Base-by-base conservation (phyloP, 2,113 vertebrate species). In the Chaetorhynchus papuensis region DNA sequence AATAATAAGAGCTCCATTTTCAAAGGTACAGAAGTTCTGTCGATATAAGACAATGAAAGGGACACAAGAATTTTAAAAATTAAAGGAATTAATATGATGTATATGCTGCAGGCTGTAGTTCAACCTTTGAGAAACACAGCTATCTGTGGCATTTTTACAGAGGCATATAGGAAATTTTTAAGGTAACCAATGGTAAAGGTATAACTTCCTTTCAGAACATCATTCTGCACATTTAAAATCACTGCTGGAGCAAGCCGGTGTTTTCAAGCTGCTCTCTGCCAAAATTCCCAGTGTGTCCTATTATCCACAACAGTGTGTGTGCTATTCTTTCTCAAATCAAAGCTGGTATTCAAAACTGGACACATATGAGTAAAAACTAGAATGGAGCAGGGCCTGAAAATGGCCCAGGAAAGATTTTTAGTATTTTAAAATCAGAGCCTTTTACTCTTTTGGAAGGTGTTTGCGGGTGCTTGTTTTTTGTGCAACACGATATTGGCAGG, bases 201-300 rank as follows among this genome's bases (percentile, higher is more conserved):
- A 4, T 37, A 78, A 65, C 26, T 66, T 82, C 44, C 24, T 63
- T 83, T 86, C 28, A 57, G 72, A 89, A 60, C 23, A 49, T 13
- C 15, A 64, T 71, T 47, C 60, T 72, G 18, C 50, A 68, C 24
- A 64, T 92, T 89, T 93, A 71, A 95, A 90, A 87, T 56, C 44
- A 37, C 23, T 52, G 7, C 28, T 82, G 72, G 57, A 96, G 61
- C 41, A 89, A 83, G 75, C 28, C 11, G 18, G 53, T 45, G 64
- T 84, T 92, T 94, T 83, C 87, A 93, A 78, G 88, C 52, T 80
- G 49, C 26, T 93, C n/a, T 35, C 23, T 83, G 72, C 37, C 56
- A 81, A 83, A 94, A 83, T 81, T n/a, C 35, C 61, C 65, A 56
- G 60, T 6, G 7, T 54, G n/a, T 64, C 71, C 61, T 83, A 60